Conservation (phyloP, 2,888 invertebrate genomes). For the Macrosiphum euphorbiae region DNA sequence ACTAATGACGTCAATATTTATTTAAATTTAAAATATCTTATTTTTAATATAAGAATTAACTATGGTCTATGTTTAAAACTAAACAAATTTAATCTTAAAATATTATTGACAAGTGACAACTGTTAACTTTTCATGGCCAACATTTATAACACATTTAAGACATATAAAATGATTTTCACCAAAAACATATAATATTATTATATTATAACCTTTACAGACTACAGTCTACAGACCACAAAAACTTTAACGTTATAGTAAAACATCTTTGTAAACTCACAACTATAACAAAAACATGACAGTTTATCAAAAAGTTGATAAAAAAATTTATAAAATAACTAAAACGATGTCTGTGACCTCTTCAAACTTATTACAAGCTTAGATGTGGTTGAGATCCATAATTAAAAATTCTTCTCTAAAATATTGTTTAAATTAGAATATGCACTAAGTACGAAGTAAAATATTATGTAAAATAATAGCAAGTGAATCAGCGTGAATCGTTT, state of each 20-base stretch:
- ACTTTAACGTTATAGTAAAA: neutral
- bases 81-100: neutral
- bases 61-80: too few species aligned
- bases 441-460: neutral
- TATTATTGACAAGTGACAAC: neutral
- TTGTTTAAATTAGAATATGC: neutral
- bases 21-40: neutral
- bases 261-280: neutral
- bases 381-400: neutral
- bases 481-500: neutral
- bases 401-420: constrained; percentile 5
- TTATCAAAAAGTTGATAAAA: neutral
- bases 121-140: neutral
- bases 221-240: neutral
- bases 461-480: neutral
- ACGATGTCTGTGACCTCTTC: neutral
- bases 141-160: neutral
- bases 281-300: neutral
- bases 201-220: neutral
- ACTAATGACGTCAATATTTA: neutral
- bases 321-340: neutral
- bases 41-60: too few species aligned
- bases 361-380: neutral
- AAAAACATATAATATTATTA: neutral
- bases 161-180: neutral